phyloP scores from a whole-genome alignment of 2,888 invertebrate species.

The Pardosa pseudoannulata region DNA sequence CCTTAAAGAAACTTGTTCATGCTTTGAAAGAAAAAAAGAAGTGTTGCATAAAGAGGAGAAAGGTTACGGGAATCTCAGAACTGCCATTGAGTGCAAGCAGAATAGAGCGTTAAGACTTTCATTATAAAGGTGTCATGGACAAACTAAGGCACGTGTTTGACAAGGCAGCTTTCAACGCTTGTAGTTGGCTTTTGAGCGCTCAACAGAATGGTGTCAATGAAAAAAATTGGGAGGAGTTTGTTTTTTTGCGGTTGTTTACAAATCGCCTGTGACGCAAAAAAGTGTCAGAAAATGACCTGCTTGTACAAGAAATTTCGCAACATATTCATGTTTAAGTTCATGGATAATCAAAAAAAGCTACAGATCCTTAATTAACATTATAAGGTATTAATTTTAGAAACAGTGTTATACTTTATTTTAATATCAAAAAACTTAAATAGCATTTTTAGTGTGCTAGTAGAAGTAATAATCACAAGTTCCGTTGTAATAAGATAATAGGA shows the following conservation, averaged over 20 bases:
- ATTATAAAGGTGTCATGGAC: constrained; percentile 17
- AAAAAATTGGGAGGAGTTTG: background rate
- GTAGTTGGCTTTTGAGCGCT: background rate
- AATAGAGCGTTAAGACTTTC: background rate
- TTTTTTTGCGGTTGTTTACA: background rate
- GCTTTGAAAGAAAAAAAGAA: background rate
- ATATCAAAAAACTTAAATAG: too few species aligned
- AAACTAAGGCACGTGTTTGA: constrained; percentile 5
- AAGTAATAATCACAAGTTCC: too few species aligned
- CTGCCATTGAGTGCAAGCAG: background rate
- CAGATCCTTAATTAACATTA: too few species aligned
- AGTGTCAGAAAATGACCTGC: constrained; percentile 4
- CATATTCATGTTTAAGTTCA: constrained; percentile 7
- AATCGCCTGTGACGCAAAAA: background rate
- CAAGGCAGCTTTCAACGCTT: background rate
- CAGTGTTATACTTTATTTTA: too few species aligned
- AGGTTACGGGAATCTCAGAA: constrained; percentile 6
- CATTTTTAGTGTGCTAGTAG: too few species aligned
- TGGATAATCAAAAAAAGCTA: background rate
- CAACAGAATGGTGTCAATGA: background rate
- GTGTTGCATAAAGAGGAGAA: background rate
- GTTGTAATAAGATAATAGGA: too few species aligned
- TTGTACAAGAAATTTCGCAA: constrained; percentile 1
- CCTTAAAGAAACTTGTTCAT: background rate
- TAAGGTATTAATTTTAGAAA: too few species aligned